Conservation (phyloP, 2,113 vertebrate genomes). For the Rhizomys pruinosus region DNA sequence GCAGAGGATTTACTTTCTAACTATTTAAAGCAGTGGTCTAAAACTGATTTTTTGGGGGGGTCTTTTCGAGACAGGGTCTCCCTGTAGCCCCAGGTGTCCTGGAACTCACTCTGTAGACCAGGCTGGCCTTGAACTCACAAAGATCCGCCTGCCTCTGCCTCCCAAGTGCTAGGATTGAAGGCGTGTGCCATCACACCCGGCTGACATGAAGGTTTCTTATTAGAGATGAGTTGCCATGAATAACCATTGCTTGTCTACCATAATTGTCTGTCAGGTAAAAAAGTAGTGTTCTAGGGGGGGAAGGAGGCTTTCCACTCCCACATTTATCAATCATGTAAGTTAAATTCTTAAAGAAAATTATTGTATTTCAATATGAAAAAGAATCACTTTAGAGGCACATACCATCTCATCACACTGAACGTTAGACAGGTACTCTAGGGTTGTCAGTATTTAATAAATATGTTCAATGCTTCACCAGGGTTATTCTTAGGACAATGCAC, state of each 20-base stretch:
- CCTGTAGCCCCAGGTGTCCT: no score
- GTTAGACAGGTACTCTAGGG: neutral
- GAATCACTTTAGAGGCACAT: neutral
- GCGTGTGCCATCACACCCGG: no score
- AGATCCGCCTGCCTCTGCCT: no score
- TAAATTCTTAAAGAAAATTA: constrained; percentile 39
- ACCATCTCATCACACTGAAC: constrained; percentile 8
- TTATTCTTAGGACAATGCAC: neutral
- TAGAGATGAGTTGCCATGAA: no score
- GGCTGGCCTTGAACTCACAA: no score
- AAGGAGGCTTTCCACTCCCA: neutral
- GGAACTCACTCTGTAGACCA: no score
- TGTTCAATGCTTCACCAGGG: neutral
- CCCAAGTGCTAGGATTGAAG: no score
- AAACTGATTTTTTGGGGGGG: no score
- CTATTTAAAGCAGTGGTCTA: constrained; percentile 34
- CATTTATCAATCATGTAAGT: neutral
- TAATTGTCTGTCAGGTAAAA: constrained; percentile 49
- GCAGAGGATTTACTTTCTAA: constrained; percentile 2
- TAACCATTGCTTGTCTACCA: constrained; percentile 30
- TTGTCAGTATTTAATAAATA: constrained; percentile 5
- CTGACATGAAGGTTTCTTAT: no score
- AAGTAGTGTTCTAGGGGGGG: neutral
- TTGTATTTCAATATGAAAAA: neutral
- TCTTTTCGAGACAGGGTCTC: no score